Percentiles rank a stretch among this genome's conserved stretches.
These are phyloP conservation scores for Ceratotherium simum DNA, from an alignment of 2,113 vertebrate species.

Conservation along the genomic window DNA sequence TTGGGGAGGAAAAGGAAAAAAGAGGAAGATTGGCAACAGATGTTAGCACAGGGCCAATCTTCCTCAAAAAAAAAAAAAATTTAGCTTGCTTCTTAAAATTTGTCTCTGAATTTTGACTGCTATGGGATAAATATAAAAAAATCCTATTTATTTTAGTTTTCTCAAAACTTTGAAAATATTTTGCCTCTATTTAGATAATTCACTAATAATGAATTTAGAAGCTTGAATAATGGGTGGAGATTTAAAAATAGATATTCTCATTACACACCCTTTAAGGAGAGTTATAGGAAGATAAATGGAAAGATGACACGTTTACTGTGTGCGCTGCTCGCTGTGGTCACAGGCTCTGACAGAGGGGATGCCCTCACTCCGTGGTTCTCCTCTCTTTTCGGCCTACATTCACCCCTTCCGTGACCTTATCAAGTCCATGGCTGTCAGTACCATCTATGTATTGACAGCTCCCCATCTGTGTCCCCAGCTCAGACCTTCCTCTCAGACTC, in stretches of 20 bases:
- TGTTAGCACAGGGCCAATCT: too few species aligned
- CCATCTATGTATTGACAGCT: neutral
- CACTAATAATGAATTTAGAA: slow-evolving; percentile 16
- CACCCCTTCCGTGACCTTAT: neutral
- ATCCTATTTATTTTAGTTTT: slow-evolving; percentile 5
- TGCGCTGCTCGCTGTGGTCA: neutral
- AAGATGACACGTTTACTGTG: neutral
- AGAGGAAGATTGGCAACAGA: too few species aligned
- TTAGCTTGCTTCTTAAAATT: neutral
- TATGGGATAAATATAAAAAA: neutral
- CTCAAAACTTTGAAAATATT: slow-evolving; percentile 52
- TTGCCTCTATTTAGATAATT: slow-evolving; percentile 46
- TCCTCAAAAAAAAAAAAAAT: neutral
- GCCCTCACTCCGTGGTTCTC: neutral
- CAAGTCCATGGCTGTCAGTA: neutral
- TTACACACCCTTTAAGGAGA: neutral
- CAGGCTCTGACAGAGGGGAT: neutral
- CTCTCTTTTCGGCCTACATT: neutral
- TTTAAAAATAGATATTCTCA: neutral
- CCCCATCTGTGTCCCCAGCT: neutral
- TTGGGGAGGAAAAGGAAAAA: too few species aligned
- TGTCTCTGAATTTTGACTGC: neutral
- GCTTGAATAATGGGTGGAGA: neutral
- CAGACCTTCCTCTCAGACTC: neutral
- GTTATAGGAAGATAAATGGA: neutral